Percentiles rank a stretch among this genome's conserved stretches.
Evolutionary conservation across 2,797 vertebrate species (phyloP).

Genomic region (Clarias fuscus): DNA sequence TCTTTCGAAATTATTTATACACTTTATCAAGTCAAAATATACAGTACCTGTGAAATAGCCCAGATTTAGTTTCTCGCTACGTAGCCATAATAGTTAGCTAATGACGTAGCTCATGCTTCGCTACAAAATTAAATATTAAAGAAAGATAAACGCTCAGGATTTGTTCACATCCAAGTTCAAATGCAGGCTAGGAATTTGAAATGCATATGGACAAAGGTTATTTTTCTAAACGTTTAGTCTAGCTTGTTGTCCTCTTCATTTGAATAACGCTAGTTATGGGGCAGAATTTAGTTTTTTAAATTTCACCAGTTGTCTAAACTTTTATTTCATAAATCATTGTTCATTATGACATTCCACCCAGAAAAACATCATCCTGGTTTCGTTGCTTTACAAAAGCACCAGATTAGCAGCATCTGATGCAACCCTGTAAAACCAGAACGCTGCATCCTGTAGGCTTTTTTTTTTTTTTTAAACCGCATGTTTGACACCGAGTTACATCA

Average conservation of each 20-base stretch:
- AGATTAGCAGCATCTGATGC: constrained; percentile 9
- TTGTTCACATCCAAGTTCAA: background rate
- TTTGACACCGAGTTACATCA: background rate
- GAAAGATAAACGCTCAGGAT: background rate
- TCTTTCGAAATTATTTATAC: background rate
- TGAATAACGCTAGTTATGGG: background rate
- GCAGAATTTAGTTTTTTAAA: background rate
- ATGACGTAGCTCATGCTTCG: too few relatives aligned
- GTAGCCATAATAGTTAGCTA: background rate
- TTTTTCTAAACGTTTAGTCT: background rate
- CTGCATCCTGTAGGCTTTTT: constrained; percentile 11
- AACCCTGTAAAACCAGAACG: constrained; percentile 16
- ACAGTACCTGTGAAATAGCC: background rate
- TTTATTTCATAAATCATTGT: background rate
- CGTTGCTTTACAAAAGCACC: background rate
- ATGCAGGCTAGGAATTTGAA: background rate
- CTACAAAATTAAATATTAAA: too few relatives aligned
- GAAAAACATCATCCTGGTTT: background rate
- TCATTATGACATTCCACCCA: background rate
- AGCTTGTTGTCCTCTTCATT: background rate
- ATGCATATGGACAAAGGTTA: background rate
- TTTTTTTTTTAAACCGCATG: background rate
- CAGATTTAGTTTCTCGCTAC: background rate
- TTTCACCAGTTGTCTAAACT: background rate
- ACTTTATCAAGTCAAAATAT: background rate